Conservation (phyloP, 2,113 vertebrate species). For the Indicator maculatus region DNA sequence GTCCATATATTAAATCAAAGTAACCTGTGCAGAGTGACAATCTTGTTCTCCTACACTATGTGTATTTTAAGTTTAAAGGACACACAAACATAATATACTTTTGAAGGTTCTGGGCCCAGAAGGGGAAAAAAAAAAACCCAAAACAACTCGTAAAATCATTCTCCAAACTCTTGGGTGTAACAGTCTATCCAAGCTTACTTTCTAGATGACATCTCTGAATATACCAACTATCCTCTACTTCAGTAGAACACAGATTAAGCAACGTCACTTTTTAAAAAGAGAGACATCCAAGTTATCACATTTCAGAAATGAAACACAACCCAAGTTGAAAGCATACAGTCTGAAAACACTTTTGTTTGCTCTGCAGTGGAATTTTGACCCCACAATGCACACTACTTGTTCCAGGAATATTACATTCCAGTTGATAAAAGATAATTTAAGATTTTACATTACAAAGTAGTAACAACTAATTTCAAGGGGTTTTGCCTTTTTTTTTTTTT, state of each 20-base stretch:
- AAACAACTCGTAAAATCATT: background rate
- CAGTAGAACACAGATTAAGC: background rate
- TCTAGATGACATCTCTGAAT: background rate
- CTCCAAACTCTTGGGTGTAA: background rate
- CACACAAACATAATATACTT: background rate
- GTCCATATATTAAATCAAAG: background rate
- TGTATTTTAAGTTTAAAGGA: background rate
- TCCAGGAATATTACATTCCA: slow-evolving; percentile 26
- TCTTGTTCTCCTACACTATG: background rate
- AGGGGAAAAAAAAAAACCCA: background rate
- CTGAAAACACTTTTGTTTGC: slow-evolving; percentile 41
- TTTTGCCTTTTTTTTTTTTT: background rate
- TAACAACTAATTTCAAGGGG: background rate
- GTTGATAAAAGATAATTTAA: background rate
- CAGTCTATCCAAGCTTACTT: background rate
- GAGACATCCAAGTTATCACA: background rate
- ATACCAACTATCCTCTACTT: background rate
- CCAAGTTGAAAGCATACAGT: background rate
- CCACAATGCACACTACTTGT: background rate
- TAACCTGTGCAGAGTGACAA: background rate
- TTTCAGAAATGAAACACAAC: background rate
- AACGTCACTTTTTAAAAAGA: background rate
- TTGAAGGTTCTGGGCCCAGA: background rate
- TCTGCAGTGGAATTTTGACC: slow-evolving; percentile 53
- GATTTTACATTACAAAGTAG: background rate